Evolutionary conservation across 2,113 vertebrate species (phyloP).

Genomic region (Xiphophorus couchianus): DNA sequence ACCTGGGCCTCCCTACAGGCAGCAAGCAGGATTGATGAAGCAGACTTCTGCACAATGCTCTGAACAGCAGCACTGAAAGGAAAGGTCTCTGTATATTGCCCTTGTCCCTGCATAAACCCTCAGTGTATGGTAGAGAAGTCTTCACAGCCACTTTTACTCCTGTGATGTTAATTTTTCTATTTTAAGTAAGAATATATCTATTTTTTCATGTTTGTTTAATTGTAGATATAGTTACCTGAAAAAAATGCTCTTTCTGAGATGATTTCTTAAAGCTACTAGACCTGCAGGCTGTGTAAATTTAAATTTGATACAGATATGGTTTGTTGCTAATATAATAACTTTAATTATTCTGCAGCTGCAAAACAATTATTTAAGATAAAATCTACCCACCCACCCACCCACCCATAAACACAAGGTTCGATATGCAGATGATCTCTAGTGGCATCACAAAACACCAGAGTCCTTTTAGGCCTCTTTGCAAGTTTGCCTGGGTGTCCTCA

Average conservation of each 20-base stretch:
- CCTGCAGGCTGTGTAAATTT: background rate
- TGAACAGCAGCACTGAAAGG: background rate
- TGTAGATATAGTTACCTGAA: background rate
- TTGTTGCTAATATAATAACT: too few species aligned
- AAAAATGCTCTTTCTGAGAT: background rate
- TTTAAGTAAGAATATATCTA: background rate
- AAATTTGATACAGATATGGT: background rate
- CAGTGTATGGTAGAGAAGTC: background rate
- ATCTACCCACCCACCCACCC: background rate
- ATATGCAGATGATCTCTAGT: background rate
- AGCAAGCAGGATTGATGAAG: too few species aligned
- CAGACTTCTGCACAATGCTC: background rate
- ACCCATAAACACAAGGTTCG: background rate
- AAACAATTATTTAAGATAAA: background rate
- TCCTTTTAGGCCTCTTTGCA: background rate
- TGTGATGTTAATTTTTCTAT: background rate
- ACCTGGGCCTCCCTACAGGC: background rate
- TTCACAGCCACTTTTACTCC: background rate
- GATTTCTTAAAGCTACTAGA: background rate
- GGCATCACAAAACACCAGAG: too few species aligned
- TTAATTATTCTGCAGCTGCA: background rate
- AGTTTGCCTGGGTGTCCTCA: too few species aligned
- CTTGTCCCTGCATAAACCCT: background rate
- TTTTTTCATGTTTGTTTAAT: background rate
- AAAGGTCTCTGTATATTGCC: background rate